phyloP scores from a whole-genome alignment of 2,113 vertebrate species.

The Origma solitaria region DNA sequence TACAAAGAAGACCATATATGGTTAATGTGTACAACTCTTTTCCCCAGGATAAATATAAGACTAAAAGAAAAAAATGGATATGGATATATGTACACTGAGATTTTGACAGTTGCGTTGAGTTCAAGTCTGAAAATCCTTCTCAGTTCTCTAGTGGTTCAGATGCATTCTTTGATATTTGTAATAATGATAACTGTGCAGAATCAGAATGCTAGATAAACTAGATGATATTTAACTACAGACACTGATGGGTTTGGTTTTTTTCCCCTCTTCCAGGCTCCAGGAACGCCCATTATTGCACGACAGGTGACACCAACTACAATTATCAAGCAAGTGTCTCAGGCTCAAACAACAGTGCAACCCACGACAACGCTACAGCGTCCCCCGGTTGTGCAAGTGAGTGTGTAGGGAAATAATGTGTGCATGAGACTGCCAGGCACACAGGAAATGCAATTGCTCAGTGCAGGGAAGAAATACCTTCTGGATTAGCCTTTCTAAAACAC shows the following conservation, averaged over 20 bases:
- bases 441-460: neutral
- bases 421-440: neutral
- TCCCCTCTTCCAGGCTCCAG: slow-evolving; percentile 77
- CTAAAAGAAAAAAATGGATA: neutral
- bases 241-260: neutral
- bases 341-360: slow-evolving; percentile 83
- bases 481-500: neutral
- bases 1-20: neutral
- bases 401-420: neutral
- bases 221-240: neutral
- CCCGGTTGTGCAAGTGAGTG: slow-evolving; percentile 85
- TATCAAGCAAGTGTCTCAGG: slow-evolving; percentile 87
- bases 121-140: neutral
- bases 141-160: neutral
- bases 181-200: neutral
- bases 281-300: slow-evolving; percentile 80
- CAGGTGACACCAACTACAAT: slow-evolving; percentile 89
- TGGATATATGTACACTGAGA: neutral
- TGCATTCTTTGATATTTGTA: neutral
- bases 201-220: neutral
- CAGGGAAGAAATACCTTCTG: neutral
- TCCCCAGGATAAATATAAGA: neutral
- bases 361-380: slow-evolving; percentile 86
- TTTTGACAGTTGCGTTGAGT: neutral
- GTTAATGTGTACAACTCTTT: neutral